A percentile compares a stretch with the other conserved stretches of the same genome.
Conservation (phyloP, 2,888 invertebrate genomes). For the Agrochola circellaris region DNA sequence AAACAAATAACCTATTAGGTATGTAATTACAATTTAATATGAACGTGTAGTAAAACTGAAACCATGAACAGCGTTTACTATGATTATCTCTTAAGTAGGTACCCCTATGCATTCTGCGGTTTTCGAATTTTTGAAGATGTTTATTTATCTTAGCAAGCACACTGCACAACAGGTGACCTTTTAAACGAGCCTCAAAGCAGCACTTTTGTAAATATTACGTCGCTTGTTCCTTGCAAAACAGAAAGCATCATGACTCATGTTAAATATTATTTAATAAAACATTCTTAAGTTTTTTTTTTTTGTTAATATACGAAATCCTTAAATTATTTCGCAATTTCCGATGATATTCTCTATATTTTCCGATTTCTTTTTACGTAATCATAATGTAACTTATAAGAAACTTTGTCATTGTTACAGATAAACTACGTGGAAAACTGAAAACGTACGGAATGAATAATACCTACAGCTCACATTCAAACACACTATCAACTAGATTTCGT, state of each 20-base stretch:
- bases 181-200: background rate
- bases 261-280: background rate
- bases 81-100: too few relatives aligned
- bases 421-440: constrained; percentile 66
- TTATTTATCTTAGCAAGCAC: constrained; percentile 1
- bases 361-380: background rate
- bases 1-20: background rate
- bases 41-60: too few relatives aligned
- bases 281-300: background rate
- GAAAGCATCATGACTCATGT: background rate
- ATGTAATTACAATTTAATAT: background rate
- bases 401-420: constrained; percentile 79
- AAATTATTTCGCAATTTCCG: background rate
- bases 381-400: constrained; percentile 30
- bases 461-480: constrained; percentile 69
- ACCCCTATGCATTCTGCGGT: too few relatives aligned
- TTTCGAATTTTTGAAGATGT: background rate
- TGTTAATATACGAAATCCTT: background rate
- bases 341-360: background rate
- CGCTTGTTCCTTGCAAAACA: background rate
- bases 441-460: constrained; percentile 74
- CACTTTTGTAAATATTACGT: constrained; percentile 1
- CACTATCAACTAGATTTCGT: constrained; percentile 79
- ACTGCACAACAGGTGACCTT: constrained; percentile 27
- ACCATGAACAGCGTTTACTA: too few relatives aligned